phyloP scores from a whole-genome alignment of 2,888 invertebrate genomes.

The Eristalis tenax region DNA sequence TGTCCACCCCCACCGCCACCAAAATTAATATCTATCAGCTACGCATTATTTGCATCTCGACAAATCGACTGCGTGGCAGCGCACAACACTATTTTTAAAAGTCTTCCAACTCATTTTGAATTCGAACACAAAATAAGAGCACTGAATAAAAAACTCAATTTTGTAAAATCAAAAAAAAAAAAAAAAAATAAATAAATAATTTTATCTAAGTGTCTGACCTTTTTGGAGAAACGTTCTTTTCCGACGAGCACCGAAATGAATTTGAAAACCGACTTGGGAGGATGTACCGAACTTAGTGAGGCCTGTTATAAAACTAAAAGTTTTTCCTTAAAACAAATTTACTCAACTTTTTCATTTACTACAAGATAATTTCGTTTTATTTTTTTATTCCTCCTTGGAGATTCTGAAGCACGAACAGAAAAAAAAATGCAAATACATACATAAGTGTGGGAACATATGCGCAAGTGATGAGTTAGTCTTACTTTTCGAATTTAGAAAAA shows the following conservation, averaged over 20 bases:
- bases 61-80: slow-evolving; percentile 3
- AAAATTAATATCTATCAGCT: slow-evolving; percentile 32
- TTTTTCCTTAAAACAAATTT: slow-evolving; percentile 33
- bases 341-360: slow-evolving; percentile 38
- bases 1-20: slow-evolving; percentile 31
- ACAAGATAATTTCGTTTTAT: slow-evolving; percentile 38
- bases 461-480: slow-evolving; percentile 18
- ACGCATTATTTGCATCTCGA: neutral
- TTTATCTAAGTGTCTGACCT: slow-evolving; percentile 31
- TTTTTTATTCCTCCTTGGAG: slow-evolving; percentile 29
- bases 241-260: neutral
- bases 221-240: slow-evolving; percentile 17
- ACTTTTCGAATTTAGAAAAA: neutral
- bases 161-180: neutral
- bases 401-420: neutral
- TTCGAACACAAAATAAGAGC: neutral
- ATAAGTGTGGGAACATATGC: neutral
- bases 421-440: slow-evolving; percentile 9
- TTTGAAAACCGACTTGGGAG: slow-evolving; percentile 3
- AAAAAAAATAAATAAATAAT: neutral
- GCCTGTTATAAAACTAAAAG: slow-evolving; percentile 53
- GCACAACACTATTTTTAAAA: neutral
- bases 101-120: neutral
- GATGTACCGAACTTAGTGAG: slow-evolving; percentile 58
- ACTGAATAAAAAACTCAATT: neutral